These are phyloP conservation scores for Belgica antarctica DNA, from an alignment of 2,888 invertebrate species.

Conservation along the genomic window DNA sequence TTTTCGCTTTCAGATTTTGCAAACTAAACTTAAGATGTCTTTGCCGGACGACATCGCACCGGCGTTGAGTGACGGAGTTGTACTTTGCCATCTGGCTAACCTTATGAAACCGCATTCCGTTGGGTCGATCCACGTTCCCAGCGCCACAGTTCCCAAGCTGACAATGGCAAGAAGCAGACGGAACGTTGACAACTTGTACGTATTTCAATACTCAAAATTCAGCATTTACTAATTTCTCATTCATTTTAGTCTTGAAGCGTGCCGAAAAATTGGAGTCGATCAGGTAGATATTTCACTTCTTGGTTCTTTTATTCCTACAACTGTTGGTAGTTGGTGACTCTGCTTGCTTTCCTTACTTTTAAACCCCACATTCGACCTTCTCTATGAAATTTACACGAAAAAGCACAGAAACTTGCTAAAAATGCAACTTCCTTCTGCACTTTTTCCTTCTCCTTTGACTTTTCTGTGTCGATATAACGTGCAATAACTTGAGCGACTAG, in stretches of 20 bases:
- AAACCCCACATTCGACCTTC: not conserved
- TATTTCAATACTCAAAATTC: too few species aligned
- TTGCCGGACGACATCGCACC: slow-evolving; percentile 82
- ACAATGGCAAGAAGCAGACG: slow-evolving; percentile 92
- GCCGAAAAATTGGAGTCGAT: slow-evolving; percentile 88
- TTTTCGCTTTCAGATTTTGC: slow-evolving; percentile 78
- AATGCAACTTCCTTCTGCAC: not conserved
- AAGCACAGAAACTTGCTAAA: not conserved
- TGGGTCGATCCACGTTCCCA: slow-evolving; percentile 91
- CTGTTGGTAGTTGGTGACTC: not conserved
- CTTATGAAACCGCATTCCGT: slow-evolving; percentile 88
- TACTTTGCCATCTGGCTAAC: slow-evolving; percentile 91
- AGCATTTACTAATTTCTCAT: too few species aligned
- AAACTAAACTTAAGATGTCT: slow-evolving; percentile 83
- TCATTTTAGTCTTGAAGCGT: slow-evolving; percentile 89
- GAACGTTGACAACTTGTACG: slow-evolving; percentile 96
- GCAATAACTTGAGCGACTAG: too few species aligned
- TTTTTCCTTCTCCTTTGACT: not conserved
- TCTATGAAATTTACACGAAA: not conserved
- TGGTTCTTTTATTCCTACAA: not conserved
- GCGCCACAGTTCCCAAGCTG: slow-evolving; percentile 87
- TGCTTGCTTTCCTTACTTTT: not conserved
- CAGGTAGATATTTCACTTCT: slow-evolving; percentile 66
- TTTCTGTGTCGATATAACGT: too few species aligned
- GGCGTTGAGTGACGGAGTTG: slow-evolving; percentile 86